Evolutionary conservation across 1,140 invertebrate genomes (phyloP).

Genomic region (Euura lappo): DNA sequence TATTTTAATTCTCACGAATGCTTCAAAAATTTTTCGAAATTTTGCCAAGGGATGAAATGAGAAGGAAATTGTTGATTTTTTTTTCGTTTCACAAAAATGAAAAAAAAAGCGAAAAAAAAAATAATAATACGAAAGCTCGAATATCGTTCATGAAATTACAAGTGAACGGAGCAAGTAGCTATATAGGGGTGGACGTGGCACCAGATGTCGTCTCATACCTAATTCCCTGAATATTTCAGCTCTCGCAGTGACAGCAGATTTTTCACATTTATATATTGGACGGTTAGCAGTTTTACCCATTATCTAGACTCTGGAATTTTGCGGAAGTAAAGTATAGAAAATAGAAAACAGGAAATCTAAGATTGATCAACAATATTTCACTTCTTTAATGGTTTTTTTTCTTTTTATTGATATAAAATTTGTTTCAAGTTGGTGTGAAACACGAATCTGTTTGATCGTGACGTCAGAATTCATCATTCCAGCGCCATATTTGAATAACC

Average conservation of each 20-base stretch:
- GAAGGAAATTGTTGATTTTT: not conserved
- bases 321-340: too few relatives aligned
- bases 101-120: constrained; percentile 5
- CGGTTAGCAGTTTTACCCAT: constrained; percentile 1
- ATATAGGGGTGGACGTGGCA: not conserved
- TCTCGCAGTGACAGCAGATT: not conserved
- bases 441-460: too few relatives aligned
- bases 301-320: not conserved
- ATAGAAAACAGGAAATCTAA: too few relatives aligned
- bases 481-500: too few relatives aligned
- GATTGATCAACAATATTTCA: too few relatives aligned
- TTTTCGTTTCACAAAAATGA: not conserved
- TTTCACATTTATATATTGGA: constrained; percentile 1
- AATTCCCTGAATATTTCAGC: constrained; percentile 7
- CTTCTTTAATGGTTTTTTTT: too few relatives aligned
- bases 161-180: not conserved
- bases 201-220: constrained; percentile 6
- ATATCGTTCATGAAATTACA: not conserved
- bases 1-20: not conserved
- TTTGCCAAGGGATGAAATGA: too few relatives aligned
- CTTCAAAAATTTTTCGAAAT: not conserved
- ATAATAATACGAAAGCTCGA: not conserved
- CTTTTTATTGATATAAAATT: too few relatives aligned
- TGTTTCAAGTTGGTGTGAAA: too few relatives aligned
- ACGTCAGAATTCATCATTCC: too few relatives aligned